Evolutionary conservation across 2,113 vertebrate genomes (phyloP).

Genomic region (Microcebus lehilahytsara): DNA sequence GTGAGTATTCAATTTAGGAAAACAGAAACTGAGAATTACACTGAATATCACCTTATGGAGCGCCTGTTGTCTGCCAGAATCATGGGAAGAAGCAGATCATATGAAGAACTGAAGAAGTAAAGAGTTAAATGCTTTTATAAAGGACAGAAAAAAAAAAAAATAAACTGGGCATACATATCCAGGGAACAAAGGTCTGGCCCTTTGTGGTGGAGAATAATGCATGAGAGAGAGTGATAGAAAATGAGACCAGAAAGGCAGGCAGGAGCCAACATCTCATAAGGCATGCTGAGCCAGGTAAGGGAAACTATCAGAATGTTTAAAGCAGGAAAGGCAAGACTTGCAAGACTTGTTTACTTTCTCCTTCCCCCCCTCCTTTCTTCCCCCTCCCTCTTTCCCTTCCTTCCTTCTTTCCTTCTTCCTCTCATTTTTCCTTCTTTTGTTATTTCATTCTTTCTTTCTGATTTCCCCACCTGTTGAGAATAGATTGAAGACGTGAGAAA

Average conservation of each 20-base stretch:
- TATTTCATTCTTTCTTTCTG: background rate
- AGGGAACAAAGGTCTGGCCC: background rate
- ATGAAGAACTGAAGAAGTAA: background rate
- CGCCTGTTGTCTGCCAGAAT: background rate
- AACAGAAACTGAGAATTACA: background rate
- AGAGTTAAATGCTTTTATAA: background rate
- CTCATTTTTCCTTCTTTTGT: background rate
- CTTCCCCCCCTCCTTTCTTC: no score
- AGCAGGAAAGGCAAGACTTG: background rate
- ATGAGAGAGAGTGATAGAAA: background rate
- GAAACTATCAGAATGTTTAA: background rate
- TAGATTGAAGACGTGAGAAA: background rate
- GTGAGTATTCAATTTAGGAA: background rate
- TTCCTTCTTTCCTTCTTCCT: background rate
- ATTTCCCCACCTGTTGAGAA: background rate
- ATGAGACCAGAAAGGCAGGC: background rate
- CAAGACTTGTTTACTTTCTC: background rate
- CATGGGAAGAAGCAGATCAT: background rate
- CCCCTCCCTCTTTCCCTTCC: background rate
- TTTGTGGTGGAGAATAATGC: background rate
- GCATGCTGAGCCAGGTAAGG: no score
- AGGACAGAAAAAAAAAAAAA: background rate
- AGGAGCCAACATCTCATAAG: background rate
- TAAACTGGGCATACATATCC: background rate
- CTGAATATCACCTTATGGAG: background rate